phyloP scores from a whole-genome alignment of 2,113 vertebrate species.

The Urocolius indicus region DNA sequence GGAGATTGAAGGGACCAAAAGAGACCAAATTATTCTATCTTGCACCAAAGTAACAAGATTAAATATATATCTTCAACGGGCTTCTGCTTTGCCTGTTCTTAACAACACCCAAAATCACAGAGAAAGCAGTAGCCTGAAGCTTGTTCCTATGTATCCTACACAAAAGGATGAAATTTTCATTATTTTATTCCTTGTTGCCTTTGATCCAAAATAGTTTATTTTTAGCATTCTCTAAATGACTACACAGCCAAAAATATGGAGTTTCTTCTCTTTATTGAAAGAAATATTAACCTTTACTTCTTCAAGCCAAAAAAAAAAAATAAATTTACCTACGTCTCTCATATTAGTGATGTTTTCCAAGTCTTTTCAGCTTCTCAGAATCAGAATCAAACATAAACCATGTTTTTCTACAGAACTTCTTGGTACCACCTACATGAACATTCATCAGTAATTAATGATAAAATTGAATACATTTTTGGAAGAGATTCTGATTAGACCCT shows the following conservation, averaged over 20 bases:
- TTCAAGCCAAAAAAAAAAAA: neutral
- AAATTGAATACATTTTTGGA: neutral
- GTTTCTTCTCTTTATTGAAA: neutral
- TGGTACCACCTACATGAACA: neutral
- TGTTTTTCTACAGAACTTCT: neutral
- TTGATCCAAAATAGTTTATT: neutral
- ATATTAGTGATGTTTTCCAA: neutral
- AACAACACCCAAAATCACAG: neutral
- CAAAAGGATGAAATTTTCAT: neutral
- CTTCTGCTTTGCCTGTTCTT: neutral
- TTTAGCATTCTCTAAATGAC: neutral
- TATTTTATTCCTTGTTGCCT: neutral
- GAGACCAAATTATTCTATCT: neutral
- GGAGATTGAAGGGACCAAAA: neutral
- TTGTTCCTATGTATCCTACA: neutral
- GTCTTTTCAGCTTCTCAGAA: neutral
- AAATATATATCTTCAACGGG: fast-evolving
- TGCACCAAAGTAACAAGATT: neutral
- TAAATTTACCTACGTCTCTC: fast-evolving
- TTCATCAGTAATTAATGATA: neutral
- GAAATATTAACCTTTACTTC: neutral
- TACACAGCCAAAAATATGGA: fast-evolving
- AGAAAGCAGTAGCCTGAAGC: neutral
- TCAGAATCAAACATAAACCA: too few species aligned
- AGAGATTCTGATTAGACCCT: neutral